Base-by-base conservation (phyloP, 2,888 invertebrate genomes). In the Clunio marinus region DNA sequence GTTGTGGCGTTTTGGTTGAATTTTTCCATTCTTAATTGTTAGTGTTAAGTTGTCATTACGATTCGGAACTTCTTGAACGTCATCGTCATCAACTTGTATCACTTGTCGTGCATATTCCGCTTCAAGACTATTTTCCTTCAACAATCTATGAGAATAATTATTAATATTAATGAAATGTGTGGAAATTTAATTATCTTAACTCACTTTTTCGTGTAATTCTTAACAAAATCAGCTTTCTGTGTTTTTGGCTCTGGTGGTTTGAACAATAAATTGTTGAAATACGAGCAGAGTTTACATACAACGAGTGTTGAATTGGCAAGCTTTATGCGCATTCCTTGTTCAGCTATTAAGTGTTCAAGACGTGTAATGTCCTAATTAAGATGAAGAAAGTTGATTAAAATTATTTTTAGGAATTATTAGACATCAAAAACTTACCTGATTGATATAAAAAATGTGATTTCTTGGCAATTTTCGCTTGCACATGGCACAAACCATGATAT, bases 271-370 rank as follows among this genome's bases (percentile, higher is more conserved):
- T 88, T 84, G 72, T 88, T 87, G 78, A 88, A 92, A 77, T 89
- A 88, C 69, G 89, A 86, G 74, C 92, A 93, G 24, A 88, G 78
- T 79, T 91, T 92, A 79, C 93, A 93, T 51, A 92, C 85, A 63
- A 89, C 88, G 0, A 88, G 86, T 70, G 87, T 86, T 72, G 86
- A 84, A 35, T 66, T 75, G 1, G 80, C 76, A 73, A 92, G 80
- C 73, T 81, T 80, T 13, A 89, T 86, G 0, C 90, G 91, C 63
- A 93, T 81, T 1, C 85, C 83, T 71, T 86, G 85, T 37, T 81
- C 81, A 10, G 77, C 75, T 10, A 91, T 80, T 2, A 81, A 75
- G 65, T 83, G 82, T 75, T 85, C 84, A 73, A 85, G 70, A 0
- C 83, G 82, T 72, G 75, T 73, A 71, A 80, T 82, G 70, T 83